phyloP scores from a whole-genome alignment of 2,888 invertebrate genomes.

The Sycophila texana region DNA sequence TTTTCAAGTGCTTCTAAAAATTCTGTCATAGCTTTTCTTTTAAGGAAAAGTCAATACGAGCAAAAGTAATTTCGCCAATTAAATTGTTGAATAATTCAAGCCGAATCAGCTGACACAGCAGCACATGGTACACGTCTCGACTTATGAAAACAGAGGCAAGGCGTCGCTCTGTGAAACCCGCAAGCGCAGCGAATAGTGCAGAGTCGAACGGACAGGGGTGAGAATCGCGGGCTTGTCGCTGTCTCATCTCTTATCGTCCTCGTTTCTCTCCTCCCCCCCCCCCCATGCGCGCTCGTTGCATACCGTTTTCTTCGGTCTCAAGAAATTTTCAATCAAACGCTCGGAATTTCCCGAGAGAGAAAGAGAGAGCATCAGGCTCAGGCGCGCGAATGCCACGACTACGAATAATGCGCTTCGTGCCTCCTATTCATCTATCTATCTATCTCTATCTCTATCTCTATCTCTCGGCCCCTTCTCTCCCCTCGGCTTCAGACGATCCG shows the following conservation, averaged over 20 bases:
- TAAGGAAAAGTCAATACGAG: too few relatives aligned
- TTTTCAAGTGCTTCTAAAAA: too few relatives aligned
- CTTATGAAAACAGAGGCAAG: constrained; percentile 40
- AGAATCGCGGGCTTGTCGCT: constrained; percentile 55
- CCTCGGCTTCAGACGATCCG: background rate
- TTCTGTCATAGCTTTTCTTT: too few relatives aligned
- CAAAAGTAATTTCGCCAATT: too few relatives aligned
- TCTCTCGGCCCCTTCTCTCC: constrained; percentile 11
- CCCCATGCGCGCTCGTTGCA: constrained; percentile 52
- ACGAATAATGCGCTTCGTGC: constrained; percentile 69
- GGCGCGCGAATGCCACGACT: constrained; percentile 64
- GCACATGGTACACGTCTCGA: constrained; percentile 26
- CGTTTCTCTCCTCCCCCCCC: too few relatives aligned
- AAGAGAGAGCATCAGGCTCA: constrained; percentile 48
- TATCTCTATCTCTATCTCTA: background rate
- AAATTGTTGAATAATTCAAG: background rate
- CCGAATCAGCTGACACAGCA: constrained; percentile 18
- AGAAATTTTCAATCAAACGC: constrained; percentile 76
- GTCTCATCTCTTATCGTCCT: too few relatives aligned
- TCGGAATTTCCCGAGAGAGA: constrained; percentile 68
- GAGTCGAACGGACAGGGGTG: background rate
- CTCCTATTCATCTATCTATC: constrained; percentile 38
- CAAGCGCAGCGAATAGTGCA: constrained; percentile 34
- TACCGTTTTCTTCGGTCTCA: constrained; percentile 69
- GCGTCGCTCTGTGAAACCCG: background rate